Conservation (phyloP, 92 coral and sea anemone species). For the Zoanthus solanderi region DNA sequence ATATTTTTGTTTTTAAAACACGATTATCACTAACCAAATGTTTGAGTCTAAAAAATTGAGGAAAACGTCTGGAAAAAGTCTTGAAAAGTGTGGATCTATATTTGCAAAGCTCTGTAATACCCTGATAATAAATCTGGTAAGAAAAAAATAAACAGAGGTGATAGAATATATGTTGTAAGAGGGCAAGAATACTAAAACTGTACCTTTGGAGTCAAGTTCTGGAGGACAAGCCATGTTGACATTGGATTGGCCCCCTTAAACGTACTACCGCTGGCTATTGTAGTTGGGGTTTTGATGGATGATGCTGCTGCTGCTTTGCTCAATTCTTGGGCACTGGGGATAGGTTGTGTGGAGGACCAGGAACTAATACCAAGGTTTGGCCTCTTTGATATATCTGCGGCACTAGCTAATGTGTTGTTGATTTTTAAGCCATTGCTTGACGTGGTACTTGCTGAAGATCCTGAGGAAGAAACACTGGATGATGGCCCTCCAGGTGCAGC, state of each 20-base stretch:
- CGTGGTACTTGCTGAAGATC: conserved; percentile 54
- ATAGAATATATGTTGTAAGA: too few relatives aligned
- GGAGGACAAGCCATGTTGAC: conserved; percentile 97
- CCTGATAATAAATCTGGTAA: too few relatives aligned
- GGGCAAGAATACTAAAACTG: neutral
- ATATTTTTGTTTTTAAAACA: too few relatives aligned
- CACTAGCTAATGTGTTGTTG: conserved; percentile 32
- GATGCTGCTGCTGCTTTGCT: conserved; percentile 52
- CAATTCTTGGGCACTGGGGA: conserved; percentile 91
- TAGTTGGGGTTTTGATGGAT: conserved; percentile 42
- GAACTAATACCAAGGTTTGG: conserved; percentile 84
- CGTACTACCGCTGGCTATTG: conserved; percentile 41
- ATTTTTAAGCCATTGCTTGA: conserved; percentile 54
- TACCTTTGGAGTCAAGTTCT: conserved; percentile 94
- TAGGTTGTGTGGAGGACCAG: conserved; percentile 92
- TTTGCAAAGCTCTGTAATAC: too few relatives aligned
- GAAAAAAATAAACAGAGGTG: too few relatives aligned
- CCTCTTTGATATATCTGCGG: conserved; percentile 70
- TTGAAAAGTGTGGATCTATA: too few relatives aligned
- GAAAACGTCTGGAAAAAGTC: too few relatives aligned
- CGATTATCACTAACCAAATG: too few relatives aligned
- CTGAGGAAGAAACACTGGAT: conserved; percentile 60
- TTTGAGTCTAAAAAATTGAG: too few relatives aligned
- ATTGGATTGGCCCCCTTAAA: conserved; percentile 70
- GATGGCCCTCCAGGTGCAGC: conserved; percentile 92